Evolutionary conservation across 2,888 invertebrate species (phyloP), one percentile per base, ranked within the genome.

Genomic region (Drosophila ezoana): DNA sequence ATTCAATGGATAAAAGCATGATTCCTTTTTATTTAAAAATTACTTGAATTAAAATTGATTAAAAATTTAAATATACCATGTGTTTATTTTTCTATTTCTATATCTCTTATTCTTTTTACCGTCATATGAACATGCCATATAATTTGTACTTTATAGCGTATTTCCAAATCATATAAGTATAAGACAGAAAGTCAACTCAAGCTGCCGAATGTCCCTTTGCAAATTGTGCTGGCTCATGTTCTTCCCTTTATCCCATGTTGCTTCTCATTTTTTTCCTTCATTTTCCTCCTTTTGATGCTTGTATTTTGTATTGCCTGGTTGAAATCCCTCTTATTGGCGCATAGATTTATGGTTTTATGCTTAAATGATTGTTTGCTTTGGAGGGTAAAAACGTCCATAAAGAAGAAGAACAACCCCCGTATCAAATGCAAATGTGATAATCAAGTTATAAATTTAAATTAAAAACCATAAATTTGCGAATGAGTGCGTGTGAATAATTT

Each of bases 311-410:
- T 72, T 70, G 44, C 62, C 56, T 64, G 44, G 44, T 40, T 58
- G 52, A 71, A 63, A 70, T 80, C 77, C 62, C 54, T 59, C 62
- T 71, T 82, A 79, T 81, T 75, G 81, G 66, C 71, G 51, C 58
- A 58, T 75, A 79, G 78, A 83, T 84, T 83, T 83, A 83, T 83
- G 80, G 63, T 65, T 70, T 78, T 76, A 82, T 80, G 78, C 78
- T 82, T 59, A 80, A 82, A 84, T 80, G 70, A 73, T 71, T 81
- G 76, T 76, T 80, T 75, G 66, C 40, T 76, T 16, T 14, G 37
- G 23, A 37, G 43, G 41, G 51, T 35, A 51, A 56, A n/a, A 41
- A 52, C 32, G 40, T 20, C 35, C 47, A 57, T 51, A 63, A 63
- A 64, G 40, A 40, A 57, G 57, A 64, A 49, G 20, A 38, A 5